Evolutionary conservation across 2,113 vertebrate genomes (phyloP).

Genomic region (Cardinalis cardinalis): DNA sequence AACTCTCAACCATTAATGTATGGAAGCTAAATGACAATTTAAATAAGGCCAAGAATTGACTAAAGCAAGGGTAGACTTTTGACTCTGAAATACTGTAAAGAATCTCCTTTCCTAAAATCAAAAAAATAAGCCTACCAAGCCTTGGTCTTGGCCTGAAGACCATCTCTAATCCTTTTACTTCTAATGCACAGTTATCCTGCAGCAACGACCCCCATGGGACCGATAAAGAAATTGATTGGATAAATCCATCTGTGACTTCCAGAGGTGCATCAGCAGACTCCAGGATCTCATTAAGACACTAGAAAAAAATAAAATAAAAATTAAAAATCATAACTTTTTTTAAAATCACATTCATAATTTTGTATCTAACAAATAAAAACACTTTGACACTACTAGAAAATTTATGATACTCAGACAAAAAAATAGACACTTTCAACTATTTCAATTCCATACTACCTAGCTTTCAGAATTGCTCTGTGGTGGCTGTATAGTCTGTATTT

Average conservation of each 20-base stretch:
- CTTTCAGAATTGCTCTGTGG: neutral
- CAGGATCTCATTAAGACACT: slow-evolving; percentile 95
- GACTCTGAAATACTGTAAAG: neutral
- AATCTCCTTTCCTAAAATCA: neutral
- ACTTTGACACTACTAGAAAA: neutral
- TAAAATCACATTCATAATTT: neutral
- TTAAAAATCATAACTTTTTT: neutral
- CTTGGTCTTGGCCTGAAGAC: slow-evolving; percentile 92
- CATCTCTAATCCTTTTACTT: slow-evolving; percentile 91
- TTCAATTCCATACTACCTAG: neutral
- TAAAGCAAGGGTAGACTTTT: neutral
- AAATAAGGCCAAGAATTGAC: neutral
- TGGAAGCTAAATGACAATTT: neutral
- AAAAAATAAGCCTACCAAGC: slow-evolving; percentile 76
- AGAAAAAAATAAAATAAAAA: neutral
- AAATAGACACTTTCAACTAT: neutral
- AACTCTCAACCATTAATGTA: neutral
- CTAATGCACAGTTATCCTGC: slow-evolving; percentile 93
- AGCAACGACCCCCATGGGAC: slow-evolving; percentile 93
- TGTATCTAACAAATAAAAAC: neutral
- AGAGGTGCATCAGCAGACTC: slow-evolving; percentile 93
- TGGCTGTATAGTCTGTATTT: neutral
- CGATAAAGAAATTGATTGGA: slow-evolving; percentile 91
- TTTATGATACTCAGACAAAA: neutral
- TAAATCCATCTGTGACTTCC: slow-evolving; percentile 94